phyloP scores from a whole-genome alignment of 2,888 invertebrate genomes.

The Cerceris ruficornis region DNA sequence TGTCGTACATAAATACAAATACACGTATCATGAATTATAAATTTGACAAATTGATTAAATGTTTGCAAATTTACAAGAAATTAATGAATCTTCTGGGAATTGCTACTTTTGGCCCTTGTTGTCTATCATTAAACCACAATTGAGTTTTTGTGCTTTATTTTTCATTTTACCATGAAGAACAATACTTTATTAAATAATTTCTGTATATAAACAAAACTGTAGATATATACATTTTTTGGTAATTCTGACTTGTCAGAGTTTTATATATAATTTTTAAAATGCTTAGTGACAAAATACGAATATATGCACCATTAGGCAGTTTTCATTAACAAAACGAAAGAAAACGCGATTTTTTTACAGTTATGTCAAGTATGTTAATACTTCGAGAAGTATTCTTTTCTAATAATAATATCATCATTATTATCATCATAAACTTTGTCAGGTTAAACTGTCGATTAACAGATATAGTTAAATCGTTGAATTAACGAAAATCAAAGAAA shows the following conservation, averaged over 20 bases:
- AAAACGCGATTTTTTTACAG: too few relatives aligned
- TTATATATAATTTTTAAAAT: constrained; percentile 23
- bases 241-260: constrained; percentile 16
- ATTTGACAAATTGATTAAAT: background rate
- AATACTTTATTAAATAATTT: constrained; percentile 5
- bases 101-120: too few relatives aligned
- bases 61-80: background rate
- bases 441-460: background rate
- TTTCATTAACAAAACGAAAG: background rate
- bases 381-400: constrained; percentile 23
- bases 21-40: background rate
- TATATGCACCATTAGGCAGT: constrained; percentile 4
- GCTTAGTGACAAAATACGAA: background rate
- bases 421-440: background rate
- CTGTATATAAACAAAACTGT: constrained; percentile 18
- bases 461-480: background rate
- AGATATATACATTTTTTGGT: background rate
- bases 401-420: background rate
- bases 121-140: background rate
- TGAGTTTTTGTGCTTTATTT: background rate
- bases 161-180: background rate
- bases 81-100: too few relatives aligned
- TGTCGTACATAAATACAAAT: background rate
- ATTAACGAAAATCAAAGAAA: background rate
- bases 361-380: constrained; percentile 15